These are phyloP conservation scores for Paralinhomoeus sp. DNA, from an alignment of 2,888 invertebrate genomes.

Conservation along the genomic window DNA sequence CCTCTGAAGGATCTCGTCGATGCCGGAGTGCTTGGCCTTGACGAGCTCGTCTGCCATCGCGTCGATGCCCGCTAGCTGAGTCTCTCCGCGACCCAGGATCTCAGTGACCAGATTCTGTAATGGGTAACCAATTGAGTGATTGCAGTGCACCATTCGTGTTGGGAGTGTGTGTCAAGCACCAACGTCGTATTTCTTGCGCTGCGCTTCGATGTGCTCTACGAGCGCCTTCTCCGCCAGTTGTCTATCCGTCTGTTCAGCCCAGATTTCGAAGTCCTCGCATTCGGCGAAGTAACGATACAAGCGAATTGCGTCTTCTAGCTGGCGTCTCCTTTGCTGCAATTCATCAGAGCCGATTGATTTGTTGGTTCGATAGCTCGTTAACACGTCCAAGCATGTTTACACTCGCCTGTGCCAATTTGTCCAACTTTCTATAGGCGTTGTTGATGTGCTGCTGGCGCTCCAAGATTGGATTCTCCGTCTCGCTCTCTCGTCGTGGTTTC, in stretches of 20 bases:
- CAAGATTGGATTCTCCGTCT: too few species aligned
- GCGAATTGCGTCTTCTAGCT: slow-evolving; percentile 71
- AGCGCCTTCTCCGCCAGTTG: slow-evolving; percentile 57
- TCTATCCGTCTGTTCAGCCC: slow-evolving; percentile 70
- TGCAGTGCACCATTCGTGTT: too few species aligned
- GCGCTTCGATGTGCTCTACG: slow-evolving; percentile 69
- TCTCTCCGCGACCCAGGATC: slow-evolving; percentile 65
- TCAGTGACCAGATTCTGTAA: too few species aligned
- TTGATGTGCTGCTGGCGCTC: slow-evolving; percentile 17
- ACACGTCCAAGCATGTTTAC: too few species aligned
- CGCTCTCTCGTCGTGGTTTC: too few species aligned
- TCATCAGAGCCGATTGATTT: slow-evolving; percentile 5
- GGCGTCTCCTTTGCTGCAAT: slow-evolving; percentile 45
- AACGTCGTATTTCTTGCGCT: slow-evolving; percentile 76
- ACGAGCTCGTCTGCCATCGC: slow-evolving; percentile 61
- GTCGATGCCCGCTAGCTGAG: slow-evolving; percentile 63
- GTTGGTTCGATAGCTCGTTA: too few species aligned
- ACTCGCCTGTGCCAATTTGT: too few species aligned
- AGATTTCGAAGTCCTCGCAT: slow-evolving; percentile 87
- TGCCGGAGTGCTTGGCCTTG: slow-evolving; percentile 57
- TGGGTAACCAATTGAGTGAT: too few species aligned
- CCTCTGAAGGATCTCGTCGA: slow-evolving; percentile 53
- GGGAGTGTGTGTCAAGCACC: not conserved
- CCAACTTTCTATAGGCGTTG: slow-evolving; percentile 45
- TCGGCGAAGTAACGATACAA: slow-evolving; percentile 79